Base-by-base conservation (phyloP, 2,797 vertebrate genomes). In the Catamblyrhynchus diadema region DNA sequence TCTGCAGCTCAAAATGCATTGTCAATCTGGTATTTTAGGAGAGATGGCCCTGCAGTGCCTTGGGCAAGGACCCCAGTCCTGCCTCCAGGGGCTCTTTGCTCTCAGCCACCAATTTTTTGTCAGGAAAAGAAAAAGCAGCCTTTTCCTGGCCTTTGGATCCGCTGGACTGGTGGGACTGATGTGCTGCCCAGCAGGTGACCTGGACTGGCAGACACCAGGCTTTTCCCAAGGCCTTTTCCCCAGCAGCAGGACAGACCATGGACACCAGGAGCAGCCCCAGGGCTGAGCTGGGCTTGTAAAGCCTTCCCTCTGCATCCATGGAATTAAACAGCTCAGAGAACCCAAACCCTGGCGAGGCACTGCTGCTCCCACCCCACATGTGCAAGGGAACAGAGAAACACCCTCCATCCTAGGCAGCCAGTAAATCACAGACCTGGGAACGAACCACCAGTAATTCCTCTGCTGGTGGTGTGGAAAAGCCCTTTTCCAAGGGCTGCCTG, bases 271-370 rank as follows among this genome's bases (percentile, higher is more conserved):
- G 35, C 50, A 71, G 32, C 42, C 35, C 19, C 42, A 57, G 65
- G 59, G 35, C 30, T 12, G 22, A 66, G 35, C 39, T 11, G 2
- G 0, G 6, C 21, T 66, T 27, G 9, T 3, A 4, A 18, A 33
- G 3, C 14, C 39, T 28, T 16, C 37, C 39, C 14, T 33, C n/a
- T 4, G 5, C 41, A 28, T 11, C 27, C 56, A 5, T 1, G 16
- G 30, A 22, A 41, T 12, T 32, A 33, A 56, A 71, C 30, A 53
- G 9, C 41, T 27, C 1, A 0, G 64, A 33, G n/a, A 72, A 37
- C 28, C 32, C 73, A 54, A 62, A 0, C 3, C 0, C 16, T 4
- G 0, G 24, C 0, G 2, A 59, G 44, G 24, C 10, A 2, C 10
- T 28, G 30, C 75, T 60, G 50, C 50, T 80, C 30, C 75, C 56